Conservation (phyloP, 2,113 vertebrate species). For the Lepus americanus region DNA sequence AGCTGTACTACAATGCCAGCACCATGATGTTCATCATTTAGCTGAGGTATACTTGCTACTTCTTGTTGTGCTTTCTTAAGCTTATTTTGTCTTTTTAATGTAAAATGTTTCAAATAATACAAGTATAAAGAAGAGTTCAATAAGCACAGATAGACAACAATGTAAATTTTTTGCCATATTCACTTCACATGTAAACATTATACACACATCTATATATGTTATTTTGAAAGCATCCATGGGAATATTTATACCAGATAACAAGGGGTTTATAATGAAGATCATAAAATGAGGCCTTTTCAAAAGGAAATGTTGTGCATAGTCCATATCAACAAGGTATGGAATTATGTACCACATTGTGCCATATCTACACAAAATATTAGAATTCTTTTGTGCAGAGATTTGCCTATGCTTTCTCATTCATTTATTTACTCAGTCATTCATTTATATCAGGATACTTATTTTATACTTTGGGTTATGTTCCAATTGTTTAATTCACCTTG, state of each 20-base stretch:
- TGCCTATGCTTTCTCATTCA: background rate
- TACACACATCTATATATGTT: too few relatives aligned
- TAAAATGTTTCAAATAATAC: too few relatives aligned
- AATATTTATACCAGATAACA: too few relatives aligned
- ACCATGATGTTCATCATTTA: background rate
- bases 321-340: background rate
- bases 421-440: background rate
- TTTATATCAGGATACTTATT: background rate
- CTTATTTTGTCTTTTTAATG: too few relatives aligned
- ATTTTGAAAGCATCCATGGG: too few relatives aligned
- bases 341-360: background rate
- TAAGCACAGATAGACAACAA: too few relatives aligned
- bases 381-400: background rate
- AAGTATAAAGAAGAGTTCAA: too few relatives aligned
- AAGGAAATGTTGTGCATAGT: background rate
- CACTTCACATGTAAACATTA: too few relatives aligned
- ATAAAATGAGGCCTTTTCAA: too few relatives aligned
- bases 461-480: background rate
- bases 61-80: background rate
- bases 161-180: too few relatives aligned
- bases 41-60: background rate
- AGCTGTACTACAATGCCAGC: too few relatives aligned
- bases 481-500: background rate
- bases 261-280: too few relatives aligned
- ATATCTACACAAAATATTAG: background rate